Conservation (phyloP, 2,888 invertebrate species). For the Stratiomys singularior region DNA sequence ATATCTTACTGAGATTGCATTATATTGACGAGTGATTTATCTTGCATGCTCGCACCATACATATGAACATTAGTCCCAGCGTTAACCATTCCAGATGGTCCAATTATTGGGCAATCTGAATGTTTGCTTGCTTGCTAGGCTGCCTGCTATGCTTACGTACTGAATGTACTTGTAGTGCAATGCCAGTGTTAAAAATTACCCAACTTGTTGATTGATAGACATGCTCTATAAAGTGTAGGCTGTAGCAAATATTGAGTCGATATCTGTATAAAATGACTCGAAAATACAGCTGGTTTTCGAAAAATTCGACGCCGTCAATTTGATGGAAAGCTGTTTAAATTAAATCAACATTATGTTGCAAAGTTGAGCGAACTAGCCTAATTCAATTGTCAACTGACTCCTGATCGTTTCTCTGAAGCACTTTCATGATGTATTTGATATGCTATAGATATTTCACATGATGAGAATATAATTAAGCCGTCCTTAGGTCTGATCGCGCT, state of each 20-base stretch:
- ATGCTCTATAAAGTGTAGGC: background rate
- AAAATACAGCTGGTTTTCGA: conserved; percentile 1
- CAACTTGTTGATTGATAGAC: conserved; percentile 47
- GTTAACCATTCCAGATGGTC: conserved; percentile 34
- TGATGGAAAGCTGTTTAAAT: conserved; percentile 16
- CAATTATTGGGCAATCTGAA: conserved; percentile 39
- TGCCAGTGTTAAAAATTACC: conserved; percentile 33
- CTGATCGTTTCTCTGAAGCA: too few relatives aligned
- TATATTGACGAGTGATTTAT: conserved; percentile 38
- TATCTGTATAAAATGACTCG: background rate
- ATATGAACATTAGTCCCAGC: background rate
- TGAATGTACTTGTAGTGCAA: conserved; percentile 19
- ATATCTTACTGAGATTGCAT: conserved; percentile 11
- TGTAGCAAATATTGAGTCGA: background rate
- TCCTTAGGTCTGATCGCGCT: too few relatives aligned
- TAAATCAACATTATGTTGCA: conserved; percentile 25
- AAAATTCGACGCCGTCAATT: conserved; percentile 10
- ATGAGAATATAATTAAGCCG: too few relatives aligned
- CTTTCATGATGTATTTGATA: too few relatives aligned
- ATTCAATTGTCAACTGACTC: too few relatives aligned
- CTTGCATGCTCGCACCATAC: background rate
- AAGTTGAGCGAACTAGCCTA: too few relatives aligned
- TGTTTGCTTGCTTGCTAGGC: background rate
- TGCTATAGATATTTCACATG: too few relatives aligned
- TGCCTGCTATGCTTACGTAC: background rate